A percentile compares a stretch with the other conserved stretches of the same genome.
These are phyloP conservation scores for Ceratina calcarata DNA, from an alignment of 1,140 invertebrate species.

Conservation along the genomic window DNA sequence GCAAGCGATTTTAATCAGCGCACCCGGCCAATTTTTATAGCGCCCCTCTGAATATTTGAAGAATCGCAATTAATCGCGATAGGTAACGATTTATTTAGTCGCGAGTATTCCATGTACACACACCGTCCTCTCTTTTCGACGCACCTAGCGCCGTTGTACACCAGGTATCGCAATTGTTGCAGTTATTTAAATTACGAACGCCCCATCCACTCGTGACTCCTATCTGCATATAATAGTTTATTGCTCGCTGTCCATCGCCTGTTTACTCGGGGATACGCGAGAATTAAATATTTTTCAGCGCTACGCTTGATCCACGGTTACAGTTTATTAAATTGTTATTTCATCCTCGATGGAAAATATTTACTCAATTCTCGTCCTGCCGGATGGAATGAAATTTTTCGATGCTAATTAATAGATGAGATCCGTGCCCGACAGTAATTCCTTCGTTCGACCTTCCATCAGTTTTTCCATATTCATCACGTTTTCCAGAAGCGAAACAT, in stretches of 20 bases:
- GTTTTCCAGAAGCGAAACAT: background rate
- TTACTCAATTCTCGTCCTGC: slow-evolving; percentile 19
- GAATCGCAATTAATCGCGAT: slow-evolving; percentile 45
- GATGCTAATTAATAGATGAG: slow-evolving; percentile 24
- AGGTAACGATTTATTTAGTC: slow-evolving; percentile 42
- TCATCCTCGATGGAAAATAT: slow-evolving; percentile 33
- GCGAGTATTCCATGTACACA: background rate
- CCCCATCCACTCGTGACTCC: slow-evolving; percentile 20
- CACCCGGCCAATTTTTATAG: slow-evolving; percentile 20
- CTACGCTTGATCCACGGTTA: background rate
- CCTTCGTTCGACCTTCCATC: background rate
- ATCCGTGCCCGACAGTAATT: background rate
- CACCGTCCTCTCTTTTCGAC: background rate
- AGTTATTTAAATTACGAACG: slow-evolving; percentile 45
- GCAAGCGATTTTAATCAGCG: slow-evolving; percentile 39
- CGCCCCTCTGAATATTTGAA: slow-evolving; percentile 20
- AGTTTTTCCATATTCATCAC: background rate
- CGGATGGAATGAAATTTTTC: slow-evolving; percentile 13
- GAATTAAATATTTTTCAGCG: slow-evolving; percentile 32
- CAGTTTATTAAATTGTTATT: slow-evolving; percentile 46
- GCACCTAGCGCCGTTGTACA: background rate
- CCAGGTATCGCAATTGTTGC: slow-evolving; percentile 27
- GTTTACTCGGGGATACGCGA: background rate
- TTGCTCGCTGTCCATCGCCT: slow-evolving; percentile 1
- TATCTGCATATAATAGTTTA: slow-evolving; percentile 26